Evolutionary conservation across 2,797 vertebrate species (phyloP).

Genomic region (Peromyscus attwateri): DNA sequence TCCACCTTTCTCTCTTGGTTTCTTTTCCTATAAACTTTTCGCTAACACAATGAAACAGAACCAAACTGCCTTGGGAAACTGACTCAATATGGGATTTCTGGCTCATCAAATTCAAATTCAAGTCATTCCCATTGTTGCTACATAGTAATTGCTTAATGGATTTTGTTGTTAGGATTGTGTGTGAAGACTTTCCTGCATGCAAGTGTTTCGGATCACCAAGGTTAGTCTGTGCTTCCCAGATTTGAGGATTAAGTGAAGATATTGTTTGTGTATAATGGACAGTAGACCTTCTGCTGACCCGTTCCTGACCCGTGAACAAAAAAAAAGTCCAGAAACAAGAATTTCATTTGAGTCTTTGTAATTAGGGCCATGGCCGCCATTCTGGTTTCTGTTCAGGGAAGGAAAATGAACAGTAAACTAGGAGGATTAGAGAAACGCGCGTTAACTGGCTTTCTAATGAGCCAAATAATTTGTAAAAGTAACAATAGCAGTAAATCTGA

Average conservation of each 20-base stretch:
- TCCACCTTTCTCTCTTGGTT: not conserved
- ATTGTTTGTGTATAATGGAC: not conserved
- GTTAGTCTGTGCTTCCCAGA: not conserved
- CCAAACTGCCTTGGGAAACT: not conserved
- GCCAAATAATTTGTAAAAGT: conserved; percentile 72
- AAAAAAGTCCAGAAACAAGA: conserved; percentile 11
- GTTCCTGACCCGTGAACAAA: not conserved
- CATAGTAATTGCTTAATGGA: conserved; percentile 42
- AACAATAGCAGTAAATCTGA: conserved; percentile 63
- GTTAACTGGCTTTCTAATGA: conserved; percentile 74
- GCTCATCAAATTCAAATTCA: conserved; percentile 69
- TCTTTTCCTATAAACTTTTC: conserved; percentile 48
- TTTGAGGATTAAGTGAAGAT: not conserved
- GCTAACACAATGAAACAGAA: conserved; percentile 34
- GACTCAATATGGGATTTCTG: conserved; percentile 48
- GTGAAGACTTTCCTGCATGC: not conserved
- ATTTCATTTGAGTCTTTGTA: conserved; percentile 53
- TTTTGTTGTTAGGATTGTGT: conserved; percentile 28
- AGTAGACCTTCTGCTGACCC: not conserved
- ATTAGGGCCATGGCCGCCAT: not conserved
- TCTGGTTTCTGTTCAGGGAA: conserved; percentile 28
- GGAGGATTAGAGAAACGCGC: conserved; percentile 23
- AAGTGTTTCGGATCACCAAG: not conserved
- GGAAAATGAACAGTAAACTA: conserved; percentile 54
- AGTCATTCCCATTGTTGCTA: not conserved